Percentiles rank a stretch among this genome's conserved stretches.
Conservation (phyloP, 92 coral and sea anemone species). For the Epizoanthus ramosus region DNA sequence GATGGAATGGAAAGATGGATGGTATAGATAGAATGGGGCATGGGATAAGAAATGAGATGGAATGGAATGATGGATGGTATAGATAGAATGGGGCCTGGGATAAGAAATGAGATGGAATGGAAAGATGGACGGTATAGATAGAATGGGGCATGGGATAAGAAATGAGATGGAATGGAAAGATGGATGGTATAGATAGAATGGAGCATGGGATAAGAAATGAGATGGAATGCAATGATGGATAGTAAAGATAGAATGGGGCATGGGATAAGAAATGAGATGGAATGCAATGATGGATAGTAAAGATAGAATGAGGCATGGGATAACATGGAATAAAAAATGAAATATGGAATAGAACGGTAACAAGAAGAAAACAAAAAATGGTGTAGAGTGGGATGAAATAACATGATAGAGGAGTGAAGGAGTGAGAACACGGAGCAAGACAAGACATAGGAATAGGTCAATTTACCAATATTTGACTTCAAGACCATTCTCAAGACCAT, state of each 20-base stretch:
- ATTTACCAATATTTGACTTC: too few relatives aligned
- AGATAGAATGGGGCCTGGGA: background rate
- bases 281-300: background rate
- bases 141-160: background rate
- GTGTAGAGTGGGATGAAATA: background rate
- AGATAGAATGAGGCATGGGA: background rate
- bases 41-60: too few relatives aligned
- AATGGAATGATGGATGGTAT: background rate
- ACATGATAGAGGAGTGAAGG: background rate
- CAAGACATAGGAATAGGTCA: background rate
- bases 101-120: too few relatives aligned
- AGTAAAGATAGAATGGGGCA: background rate
- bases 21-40: background rate
- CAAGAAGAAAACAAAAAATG: background rate
- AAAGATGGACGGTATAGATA: background rate
- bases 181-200: background rate
- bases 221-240: background rate
- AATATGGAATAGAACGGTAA: too few relatives aligned
- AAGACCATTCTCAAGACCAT: too few relatives aligned
- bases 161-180: background rate
- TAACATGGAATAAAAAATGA: background rate
- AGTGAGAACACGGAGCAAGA: background rate
- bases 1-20: background rate
- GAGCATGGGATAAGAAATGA: too few relatives aligned
- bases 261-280: too few relatives aligned